Base-by-base conservation (phyloP, 2,888 invertebrate species). In the Conops quadrifasciatus region DNA sequence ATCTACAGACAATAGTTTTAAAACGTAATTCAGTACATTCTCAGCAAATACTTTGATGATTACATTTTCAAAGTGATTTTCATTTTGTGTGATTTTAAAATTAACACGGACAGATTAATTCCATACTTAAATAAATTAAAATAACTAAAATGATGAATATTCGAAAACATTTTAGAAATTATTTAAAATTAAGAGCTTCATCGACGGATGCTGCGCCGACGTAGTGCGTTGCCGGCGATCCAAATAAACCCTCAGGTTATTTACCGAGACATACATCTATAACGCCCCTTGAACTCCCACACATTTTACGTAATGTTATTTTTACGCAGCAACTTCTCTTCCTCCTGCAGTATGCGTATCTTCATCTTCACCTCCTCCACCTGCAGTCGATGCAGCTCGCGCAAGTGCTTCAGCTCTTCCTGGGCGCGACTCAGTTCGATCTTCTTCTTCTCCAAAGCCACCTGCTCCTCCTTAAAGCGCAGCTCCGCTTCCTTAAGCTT, bases 401-500 rank as follows among this genome's bases (percentile, higher is more conserved):
- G 81, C 78, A 84, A 77, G 53, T 86, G 80, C 65, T 83, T 81
- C 4, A 85, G 79, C 74, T 85, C 84, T 53, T 84, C 85, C 75
- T 82, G 81, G 51, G 83, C 82, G 72, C 82, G 81, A 53, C 77
- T 79, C 30, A 85, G 72, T 74, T 85, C 84, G 45, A 86, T 80
- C 73, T 82, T 82, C 72, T 84, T 83, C 56, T 82, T 80, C 72
- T 85, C 84, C n/a, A 82, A 75, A 26, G 80, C 75, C 66, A 85
- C 73, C 70, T 85, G 82, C 65, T 82, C 82, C 73, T 85, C 85
- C 71, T 84, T 84, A 75, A 78, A 81, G 7, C 83, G 82, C 70
- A 84, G 73, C 72, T 86, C 85, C 1, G 83, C 83, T 74, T 85
- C 85, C 73, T 83, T 84, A n/a, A 85, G 74, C 62, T 81, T 82